Evolutionary conservation across 2,113 vertebrate genomes (phyloP).

Genomic region (Panurus biarmicus): DNA sequence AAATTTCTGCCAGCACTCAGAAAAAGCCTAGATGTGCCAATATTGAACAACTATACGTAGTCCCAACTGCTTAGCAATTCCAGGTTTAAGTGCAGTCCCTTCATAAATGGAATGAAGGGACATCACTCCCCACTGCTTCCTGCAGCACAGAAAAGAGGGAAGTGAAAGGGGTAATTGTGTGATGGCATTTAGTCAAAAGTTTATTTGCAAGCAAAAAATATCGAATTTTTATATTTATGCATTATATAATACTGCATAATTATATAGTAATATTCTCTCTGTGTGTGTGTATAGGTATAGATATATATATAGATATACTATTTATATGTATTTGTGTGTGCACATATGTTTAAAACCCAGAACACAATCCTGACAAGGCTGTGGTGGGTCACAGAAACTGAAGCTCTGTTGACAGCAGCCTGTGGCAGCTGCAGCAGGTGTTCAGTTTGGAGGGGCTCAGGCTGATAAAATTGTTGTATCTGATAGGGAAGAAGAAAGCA

Average conservation of each 20-base stretch:
- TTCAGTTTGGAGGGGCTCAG: neutral
- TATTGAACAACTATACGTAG: neutral
- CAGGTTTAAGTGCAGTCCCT: neutral
- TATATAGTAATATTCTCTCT: neutral
- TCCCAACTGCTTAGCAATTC: neutral
- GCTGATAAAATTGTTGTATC: neutral
- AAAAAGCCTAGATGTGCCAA: neutral
- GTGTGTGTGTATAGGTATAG: too few relatives aligned
- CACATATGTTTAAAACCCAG: neutral
- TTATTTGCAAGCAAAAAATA: neutral
- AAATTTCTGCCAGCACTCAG: neutral
- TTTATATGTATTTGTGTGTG: neutral
- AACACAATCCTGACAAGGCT: neutral
- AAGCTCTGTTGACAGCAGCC: neutral
- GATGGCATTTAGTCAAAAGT: neutral
- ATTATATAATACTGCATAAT: neutral
- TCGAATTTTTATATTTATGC: neutral
- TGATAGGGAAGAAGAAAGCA: neutral
- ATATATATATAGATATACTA: fast-evolving
- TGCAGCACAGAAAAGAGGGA: neutral
- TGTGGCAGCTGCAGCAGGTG: neutral
- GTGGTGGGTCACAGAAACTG: neutral
- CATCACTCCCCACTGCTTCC: neutral
- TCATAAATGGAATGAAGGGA: neutral
- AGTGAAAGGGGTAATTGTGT: neutral